phyloP scores from a whole-genome alignment of 2,888 invertebrate species.

The Andricus curvator region DNA sequence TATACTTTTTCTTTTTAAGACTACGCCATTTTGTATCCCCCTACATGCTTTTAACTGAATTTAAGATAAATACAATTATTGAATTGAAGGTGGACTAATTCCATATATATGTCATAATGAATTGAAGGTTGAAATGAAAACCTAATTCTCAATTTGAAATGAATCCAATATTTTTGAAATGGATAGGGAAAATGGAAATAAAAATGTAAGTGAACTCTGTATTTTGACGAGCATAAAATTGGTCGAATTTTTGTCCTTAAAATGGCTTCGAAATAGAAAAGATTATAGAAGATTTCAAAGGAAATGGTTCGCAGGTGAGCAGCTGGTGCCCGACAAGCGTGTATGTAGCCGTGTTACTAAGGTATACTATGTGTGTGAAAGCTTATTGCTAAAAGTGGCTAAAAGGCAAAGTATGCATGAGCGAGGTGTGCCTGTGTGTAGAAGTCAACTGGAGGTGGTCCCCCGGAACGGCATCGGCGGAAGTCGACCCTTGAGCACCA shows the following conservation, averaged over 20 bases:
- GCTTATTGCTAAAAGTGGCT: conserved; percentile 58
- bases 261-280: not conserved
- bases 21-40: no score
- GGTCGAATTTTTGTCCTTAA: not conserved
- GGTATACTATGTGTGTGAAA: conserved; percentile 65
- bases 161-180: not conserved
- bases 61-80: no score
- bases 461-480: conserved; percentile 73
- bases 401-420: conserved; percentile 71
- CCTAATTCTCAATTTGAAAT: no score
- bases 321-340: conserved; percentile 46
- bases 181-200: not conserved
- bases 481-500: conserved; percentile 74
- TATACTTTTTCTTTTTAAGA: no score
- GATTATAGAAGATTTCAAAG: not conserved
- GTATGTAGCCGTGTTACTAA: conserved; percentile 70
- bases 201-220: not conserved
- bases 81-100: no score
- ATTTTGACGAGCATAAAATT: not conserved
- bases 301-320: conserved; percentile 13
- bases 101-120: no score
- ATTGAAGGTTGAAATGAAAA: no score
- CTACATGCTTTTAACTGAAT: no score
- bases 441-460: conserved; percentile 77
- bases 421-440: conserved; percentile 74